Base-by-base conservation (phyloP, 2,113 vertebrate species). In the Collichthys lucidus region DNA sequence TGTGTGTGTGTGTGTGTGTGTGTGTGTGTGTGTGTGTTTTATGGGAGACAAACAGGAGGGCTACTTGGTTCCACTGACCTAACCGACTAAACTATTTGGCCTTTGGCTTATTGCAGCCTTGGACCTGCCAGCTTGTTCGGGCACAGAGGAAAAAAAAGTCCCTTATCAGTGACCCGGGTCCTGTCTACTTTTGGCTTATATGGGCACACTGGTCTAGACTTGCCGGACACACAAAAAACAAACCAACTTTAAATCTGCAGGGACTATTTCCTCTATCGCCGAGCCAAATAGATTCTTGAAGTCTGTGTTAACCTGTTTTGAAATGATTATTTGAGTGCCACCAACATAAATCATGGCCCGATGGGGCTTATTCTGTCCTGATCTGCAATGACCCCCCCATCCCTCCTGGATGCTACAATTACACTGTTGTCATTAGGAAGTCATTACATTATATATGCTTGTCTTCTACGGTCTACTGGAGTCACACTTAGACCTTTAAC, bases 401-500 rank as follows among this genome's bases (percentile, higher is more conserved):
- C 24, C 35, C 68, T 77, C n/a, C 3, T 16, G 7, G 52, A 44
- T 44, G 60, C 56, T 72, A 9, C 56, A 44, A 52, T 76, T 77
- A 40, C 52, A 55, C 35, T 71, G 71, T 82, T 87, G 85, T 88
- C 66, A 71, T 84, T 81, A 83, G 75, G 79, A 80, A 86, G 76
- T 67, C 57, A 49, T 86, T 66, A n/a, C n/a, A n/a, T n/a, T n/a
- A n/a, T n/a, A 74, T 53, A 44, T 73, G 75, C 82, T 86, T 57
- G 40, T 86, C 46, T 64, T 72, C 72, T 74, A 62, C 22, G 60
- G 49, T 88, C 83, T 26, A 42, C 22, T 81, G 72, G 63, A 85
- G 74, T 76, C 74, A 11, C 72, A 52, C 61, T 7, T 42, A 19
- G 65, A 83, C 80, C 72, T 82, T 46, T 64, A 66, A 66, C 83